phyloP scores from a whole-genome alignment of 2,113 vertebrate species.

The Phyllostomus discolor region DNA sequence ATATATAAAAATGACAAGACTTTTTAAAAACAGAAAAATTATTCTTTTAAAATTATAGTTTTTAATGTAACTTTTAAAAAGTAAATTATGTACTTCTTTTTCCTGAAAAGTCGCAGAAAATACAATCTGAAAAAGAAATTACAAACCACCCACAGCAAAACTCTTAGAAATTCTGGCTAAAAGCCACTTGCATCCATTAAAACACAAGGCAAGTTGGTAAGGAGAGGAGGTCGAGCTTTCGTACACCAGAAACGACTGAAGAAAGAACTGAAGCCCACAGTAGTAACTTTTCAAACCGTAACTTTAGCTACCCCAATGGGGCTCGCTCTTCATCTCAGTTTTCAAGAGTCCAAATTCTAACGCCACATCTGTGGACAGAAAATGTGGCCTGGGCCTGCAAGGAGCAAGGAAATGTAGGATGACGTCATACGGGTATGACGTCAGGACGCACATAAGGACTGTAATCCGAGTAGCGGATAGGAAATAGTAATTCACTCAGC shows the following conservation, averaged over 20 bases:
- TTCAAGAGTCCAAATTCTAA: neutral
- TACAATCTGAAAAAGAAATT: neutral
- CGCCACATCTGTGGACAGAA: neutral
- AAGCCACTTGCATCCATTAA: neutral
- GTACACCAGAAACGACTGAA: neutral
- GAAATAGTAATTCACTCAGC: neutral
- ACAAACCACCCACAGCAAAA: neutral
- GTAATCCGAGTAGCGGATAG: neutral
- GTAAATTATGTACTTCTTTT: neutral
- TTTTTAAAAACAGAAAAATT: neutral
- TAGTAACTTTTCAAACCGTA: neutral
- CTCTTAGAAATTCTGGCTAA: neutral
- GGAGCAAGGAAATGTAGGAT: neutral
- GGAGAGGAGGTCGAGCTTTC: neutral
- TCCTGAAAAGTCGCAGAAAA: neutral
- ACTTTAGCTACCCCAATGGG: neutral
- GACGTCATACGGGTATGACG: no score
- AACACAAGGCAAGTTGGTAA: neutral
- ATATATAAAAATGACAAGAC: neutral
- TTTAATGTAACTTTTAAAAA: constrained; percentile 7
- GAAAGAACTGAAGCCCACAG: neutral
- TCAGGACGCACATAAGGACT: neutral
- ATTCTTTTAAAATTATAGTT: constrained; percentile 4
- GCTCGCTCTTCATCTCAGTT: neutral
- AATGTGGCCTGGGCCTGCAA: neutral